Percentiles rank a stretch among this genome's conserved stretches.
Conservation (phyloP, 2,113 vertebrate species). For the Tretioscincus oriximinensis region DNA sequence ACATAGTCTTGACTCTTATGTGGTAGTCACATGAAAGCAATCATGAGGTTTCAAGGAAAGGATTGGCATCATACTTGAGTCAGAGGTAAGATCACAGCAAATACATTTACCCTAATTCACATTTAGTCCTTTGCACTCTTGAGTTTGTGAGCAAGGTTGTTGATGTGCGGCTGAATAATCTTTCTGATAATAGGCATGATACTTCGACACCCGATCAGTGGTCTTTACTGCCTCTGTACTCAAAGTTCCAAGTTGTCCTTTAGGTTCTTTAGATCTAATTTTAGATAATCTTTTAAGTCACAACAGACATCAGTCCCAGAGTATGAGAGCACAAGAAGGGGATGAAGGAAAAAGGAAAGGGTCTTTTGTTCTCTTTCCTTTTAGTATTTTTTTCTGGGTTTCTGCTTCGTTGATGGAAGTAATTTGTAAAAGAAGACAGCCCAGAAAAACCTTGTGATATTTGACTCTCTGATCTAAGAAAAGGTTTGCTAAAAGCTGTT, state of each 20-base stretch:
- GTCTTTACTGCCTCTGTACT: background rate
- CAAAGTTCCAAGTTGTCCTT: background rate
- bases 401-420: background rate
- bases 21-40: conserved; percentile 63
- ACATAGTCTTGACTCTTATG: conserved; percentile 49
- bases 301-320: background rate
- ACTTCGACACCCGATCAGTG: background rate
- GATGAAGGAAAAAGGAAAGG: background rate
- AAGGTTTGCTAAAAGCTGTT: background rate
- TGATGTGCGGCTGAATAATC: background rate
- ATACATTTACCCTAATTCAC: conserved; percentile 8
- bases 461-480: background rate
- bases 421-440: background rate
- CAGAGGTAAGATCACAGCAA: conserved; percentile 27
- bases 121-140: conserved; percentile 8
- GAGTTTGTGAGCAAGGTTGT: background rate
- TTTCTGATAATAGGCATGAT: background rate
- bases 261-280: background rate
- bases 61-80: conserved; percentile 61
- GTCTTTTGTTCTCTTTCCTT: background rate
- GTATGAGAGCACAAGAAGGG: background rate
- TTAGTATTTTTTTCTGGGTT: background rate
- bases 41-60: conserved; percentile 52
- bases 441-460: background rate
- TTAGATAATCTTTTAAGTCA: background rate